Percentiles rank a stretch among this genome's conserved stretches.
These are phyloP conservation scores for Sinocyclocheilus rhinocerous DNA, from an alignment of 2,113 vertebrate species.

Conservation along the genomic window DNA sequence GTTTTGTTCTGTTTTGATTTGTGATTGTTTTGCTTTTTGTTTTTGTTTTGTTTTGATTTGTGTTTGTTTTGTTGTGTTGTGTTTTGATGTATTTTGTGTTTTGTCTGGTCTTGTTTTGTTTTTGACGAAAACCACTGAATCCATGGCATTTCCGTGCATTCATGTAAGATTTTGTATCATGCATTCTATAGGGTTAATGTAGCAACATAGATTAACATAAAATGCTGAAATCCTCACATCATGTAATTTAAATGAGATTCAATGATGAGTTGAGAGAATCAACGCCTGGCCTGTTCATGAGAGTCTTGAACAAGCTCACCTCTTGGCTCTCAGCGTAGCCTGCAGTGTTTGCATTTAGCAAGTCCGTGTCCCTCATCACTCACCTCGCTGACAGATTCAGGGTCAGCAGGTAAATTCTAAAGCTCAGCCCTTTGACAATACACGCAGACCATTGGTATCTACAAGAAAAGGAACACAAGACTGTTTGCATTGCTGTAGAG, in stretches of 20 bases:
- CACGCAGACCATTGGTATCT: conserved; percentile 35
- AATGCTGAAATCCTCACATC: conserved; percentile 27
- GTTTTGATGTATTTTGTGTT: neutral
- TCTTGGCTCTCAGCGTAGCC: conserved; percentile 36
- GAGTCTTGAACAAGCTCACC: conserved; percentile 28
- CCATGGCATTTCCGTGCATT: neutral
- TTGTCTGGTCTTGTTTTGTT: neutral
- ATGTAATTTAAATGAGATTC: conserved; percentile 38
- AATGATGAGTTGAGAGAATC: conserved; percentile 21
- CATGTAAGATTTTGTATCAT: neutral
- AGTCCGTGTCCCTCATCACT: conserved; percentile 41
- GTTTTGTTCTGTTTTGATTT: neutral
- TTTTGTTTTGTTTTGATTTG: neutral
- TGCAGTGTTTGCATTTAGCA: conserved; percentile 48
- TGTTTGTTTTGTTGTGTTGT: neutral
- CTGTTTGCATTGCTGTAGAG: conserved; percentile 52
- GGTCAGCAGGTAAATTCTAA: conserved; percentile 41
- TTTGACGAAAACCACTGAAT: neutral
- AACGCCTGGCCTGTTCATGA: conserved; percentile 18
- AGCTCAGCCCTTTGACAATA: conserved; percentile 35
- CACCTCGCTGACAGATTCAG: conserved; percentile 39
- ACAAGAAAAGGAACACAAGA: conserved; percentile 51
- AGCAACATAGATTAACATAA: neutral
- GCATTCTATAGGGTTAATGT: neutral
- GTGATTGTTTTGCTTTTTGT: neutral